Percentiles rank a stretch among this genome's conserved stretches.
Conservation (phyloP, 2,113 vertebrate species). For the Dermatemys mawii region DNA sequence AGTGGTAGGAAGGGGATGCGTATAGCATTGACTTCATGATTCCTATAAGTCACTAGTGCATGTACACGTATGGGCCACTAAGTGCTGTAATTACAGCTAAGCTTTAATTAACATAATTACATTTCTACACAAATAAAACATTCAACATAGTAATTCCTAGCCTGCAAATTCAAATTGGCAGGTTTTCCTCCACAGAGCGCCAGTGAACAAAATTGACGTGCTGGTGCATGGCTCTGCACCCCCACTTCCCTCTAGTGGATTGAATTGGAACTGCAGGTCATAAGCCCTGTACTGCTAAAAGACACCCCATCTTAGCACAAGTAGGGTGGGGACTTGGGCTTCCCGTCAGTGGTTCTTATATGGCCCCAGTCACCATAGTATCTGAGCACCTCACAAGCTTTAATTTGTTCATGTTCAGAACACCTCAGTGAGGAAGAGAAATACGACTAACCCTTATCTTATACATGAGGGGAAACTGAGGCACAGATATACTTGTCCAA, state of each 20-base stretch:
- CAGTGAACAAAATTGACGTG: neutral
- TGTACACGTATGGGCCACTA: conserved; percentile 30
- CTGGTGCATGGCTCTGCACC: neutral
- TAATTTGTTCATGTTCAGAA: neutral
- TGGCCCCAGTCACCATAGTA: neutral
- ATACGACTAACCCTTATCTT: neutral
- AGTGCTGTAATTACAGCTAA: conserved; percentile 64
- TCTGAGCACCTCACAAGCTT: neutral
- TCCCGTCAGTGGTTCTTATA: neutral
- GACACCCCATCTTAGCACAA: neutral
- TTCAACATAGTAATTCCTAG: conserved; percentile 29
- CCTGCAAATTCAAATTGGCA: neutral
- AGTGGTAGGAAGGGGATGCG: too few relatives aligned
- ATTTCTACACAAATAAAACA: conserved; percentile 66
- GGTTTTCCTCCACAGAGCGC: neutral
- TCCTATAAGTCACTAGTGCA: neutral
- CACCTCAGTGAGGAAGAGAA: neutral
- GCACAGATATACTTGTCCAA: neutral
- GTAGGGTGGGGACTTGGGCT: neutral
- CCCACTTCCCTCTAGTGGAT: neutral
- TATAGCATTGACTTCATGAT: neutral
- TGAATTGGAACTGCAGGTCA: neutral
- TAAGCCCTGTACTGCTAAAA: neutral
- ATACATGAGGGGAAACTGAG: neutral
- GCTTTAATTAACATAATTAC: conserved; percentile 72